phyloP scores from a whole-genome alignment of 2,113 vertebrate species.

The Leptosomus discolor region DNA sequence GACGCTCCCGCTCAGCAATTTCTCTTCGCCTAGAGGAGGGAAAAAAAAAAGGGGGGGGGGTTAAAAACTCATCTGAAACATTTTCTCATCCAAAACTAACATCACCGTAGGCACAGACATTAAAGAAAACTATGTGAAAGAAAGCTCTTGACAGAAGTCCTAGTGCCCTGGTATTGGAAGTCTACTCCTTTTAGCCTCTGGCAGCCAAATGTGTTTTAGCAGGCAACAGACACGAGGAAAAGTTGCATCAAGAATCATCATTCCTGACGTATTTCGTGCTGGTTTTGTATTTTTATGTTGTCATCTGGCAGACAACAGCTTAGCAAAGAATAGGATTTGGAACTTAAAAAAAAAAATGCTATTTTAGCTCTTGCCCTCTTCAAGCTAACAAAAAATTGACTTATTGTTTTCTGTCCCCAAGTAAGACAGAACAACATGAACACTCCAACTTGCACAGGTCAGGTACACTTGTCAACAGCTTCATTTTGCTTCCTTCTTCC shows the following conservation, averaged over 20 bases:
- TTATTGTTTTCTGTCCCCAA: background rate
- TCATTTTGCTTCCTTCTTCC: background rate
- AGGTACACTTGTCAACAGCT: background rate
- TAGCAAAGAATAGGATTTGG: background rate
- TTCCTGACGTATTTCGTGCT: background rate
- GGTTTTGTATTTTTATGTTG: background rate
- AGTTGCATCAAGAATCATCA: background rate
- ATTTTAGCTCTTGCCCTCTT: background rate
- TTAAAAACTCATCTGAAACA: background rate
- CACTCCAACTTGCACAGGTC: background rate
- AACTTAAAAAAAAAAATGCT: background rate
- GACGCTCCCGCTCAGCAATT: constrained; percentile 84
- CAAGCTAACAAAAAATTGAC: background rate
- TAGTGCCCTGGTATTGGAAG: background rate
- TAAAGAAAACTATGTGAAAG: background rate
- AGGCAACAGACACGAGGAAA: background rate
- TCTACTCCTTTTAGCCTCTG: background rate
- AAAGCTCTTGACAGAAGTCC: background rate
- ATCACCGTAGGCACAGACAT: background rate
- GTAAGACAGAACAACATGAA: background rate
- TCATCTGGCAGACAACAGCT: background rate
- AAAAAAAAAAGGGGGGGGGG: background rate
- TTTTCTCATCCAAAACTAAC: background rate
- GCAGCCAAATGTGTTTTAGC: background rate
- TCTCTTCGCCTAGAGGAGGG: constrained; percentile 82